These are phyloP conservation scores for Volucella zonaria DNA, from an alignment of 2,888 invertebrate genomes.

Conservation along the genomic window DNA sequence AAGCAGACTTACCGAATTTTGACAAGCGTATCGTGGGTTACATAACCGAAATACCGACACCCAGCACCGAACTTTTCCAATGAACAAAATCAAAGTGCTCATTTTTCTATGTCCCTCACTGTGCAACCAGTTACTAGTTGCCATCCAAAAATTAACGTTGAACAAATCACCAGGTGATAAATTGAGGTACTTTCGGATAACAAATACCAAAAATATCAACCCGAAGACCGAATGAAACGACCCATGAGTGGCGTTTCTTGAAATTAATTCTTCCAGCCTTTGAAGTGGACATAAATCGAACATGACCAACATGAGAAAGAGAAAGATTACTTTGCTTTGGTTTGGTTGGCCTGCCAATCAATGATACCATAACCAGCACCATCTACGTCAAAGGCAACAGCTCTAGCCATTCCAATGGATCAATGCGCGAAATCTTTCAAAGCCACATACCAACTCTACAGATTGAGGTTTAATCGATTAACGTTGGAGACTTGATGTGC, in stretches of 20 bases:
- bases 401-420: not conserved
- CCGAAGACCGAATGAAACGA: constrained; percentile 62
- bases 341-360: constrained; percentile 63
- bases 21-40: not conserved
- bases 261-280: constrained; percentile 59
- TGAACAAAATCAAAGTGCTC: not conserved
- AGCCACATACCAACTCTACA: constrained; percentile 42
- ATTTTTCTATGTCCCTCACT: constrained; percentile 34
- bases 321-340: constrained; percentile 30
- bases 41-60: too few relatives aligned
- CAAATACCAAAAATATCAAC: constrained; percentile 62
- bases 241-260: constrained; percentile 63
- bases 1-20: not conserved
- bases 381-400: not conserved
- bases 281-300: constrained; percentile 50
- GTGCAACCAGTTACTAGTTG: constrained; percentile 29
- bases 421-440: constrained; percentile 40
- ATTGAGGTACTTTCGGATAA: constrained; percentile 68
- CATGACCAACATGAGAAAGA: constrained; percentile 60
- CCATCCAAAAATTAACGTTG: constrained; percentile 47
- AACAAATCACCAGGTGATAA: constrained; percentile 72
- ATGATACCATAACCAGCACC: constrained; percentile 27
- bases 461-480: constrained; percentile 71
- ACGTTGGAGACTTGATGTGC: constrained; percentile 45
- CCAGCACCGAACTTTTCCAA: not conserved